Evolutionary conservation across 1,140 invertebrate genomes (phyloP), one percentile per base, ranked within the genome.

Genomic region (Drosophila tani): DNA sequence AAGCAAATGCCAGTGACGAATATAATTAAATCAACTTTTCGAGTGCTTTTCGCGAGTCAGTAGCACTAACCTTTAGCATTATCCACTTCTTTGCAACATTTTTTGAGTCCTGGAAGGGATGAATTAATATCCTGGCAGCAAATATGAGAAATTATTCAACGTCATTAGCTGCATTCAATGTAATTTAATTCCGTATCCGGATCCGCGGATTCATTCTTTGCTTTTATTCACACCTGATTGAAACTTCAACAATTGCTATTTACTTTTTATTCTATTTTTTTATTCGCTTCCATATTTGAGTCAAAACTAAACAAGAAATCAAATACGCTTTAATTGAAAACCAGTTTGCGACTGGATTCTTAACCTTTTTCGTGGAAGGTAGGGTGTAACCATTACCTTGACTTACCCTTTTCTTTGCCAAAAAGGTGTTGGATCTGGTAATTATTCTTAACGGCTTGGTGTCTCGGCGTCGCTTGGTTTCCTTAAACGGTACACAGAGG

Each of bases 311-410:
- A 56, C 58, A 59, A 80, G 64, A 81, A 71, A 70, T 75, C 35
- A 81, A 85, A 87, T 58, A 68, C 81, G 47, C 63, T 81, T 81
- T 88, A 90, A 88, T 88, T 88, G 73, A 90, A 88, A 88, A 88
- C 84, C 81, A 79, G 84, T 88, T 88, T 88, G 45, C 50, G 14
- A 64, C 51, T 55, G 58, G 49, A 62, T 64, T 66, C 49, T n/a
- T 40, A 40, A 64, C 38, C 38, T 73, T 56, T 60, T 78, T 29
- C 40, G 24, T 38, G 41, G 27, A 46, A 35, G n/a, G 14, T 35
- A 24, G 19, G 17, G 24, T 53, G 35, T 49, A 59, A 35, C 56
- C 32, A 32, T 27, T 35, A 8, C 38, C 40, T n/a, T 35, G 19
- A 17, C 32, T n/a, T 40, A 24, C 32, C 19, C 32, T 55, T 55